A percentile compares a stretch with the other conserved stretches of the same genome.
Evolutionary conservation across 2,113 vertebrate species (phyloP).

Genomic region (Cyanoliseus patagonus): DNA sequence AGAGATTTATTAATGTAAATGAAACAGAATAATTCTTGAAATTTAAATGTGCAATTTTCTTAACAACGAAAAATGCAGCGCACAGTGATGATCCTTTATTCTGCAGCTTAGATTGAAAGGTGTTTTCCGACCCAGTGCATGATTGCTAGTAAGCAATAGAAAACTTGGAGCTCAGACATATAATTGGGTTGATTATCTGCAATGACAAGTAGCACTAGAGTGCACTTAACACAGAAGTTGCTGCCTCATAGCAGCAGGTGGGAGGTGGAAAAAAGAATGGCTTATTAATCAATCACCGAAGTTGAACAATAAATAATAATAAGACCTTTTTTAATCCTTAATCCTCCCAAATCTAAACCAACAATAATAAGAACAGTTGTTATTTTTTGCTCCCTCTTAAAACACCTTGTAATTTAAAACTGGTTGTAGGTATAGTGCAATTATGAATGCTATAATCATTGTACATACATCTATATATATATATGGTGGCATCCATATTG

Average conservation of each 20-base stretch:
- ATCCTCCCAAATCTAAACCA: slow-evolving; percentile 45
- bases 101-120: slow-evolving; percentile 53
- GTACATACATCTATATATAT: slow-evolving; percentile 87
- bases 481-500: slow-evolving; percentile 87
- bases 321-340: slow-evolving; percentile 60
- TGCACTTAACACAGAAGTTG: slow-evolving; percentile 32
- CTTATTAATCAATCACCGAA: slow-evolving; percentile 73
- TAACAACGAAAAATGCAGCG: slow-evolving; percentile 45
- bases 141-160: slow-evolving; percentile 39
- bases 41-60: slow-evolving; percentile 66
- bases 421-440: slow-evolving; percentile 89
- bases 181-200: slow-evolving; percentile 41
- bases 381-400: slow-evolving; percentile 73
- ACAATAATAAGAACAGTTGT: slow-evolving; percentile 38
- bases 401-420: slow-evolving; percentile 86
- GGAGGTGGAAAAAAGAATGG: slow-evolving; percentile 31
- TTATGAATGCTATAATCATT: slow-evolving; percentile 91
- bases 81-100: slow-evolving; percentile 45
- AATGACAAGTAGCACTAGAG: slow-evolving; percentile 23
- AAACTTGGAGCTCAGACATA: not conserved
- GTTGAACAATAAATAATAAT: slow-evolving; percentile 70
- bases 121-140: slow-evolving; percentile 43
- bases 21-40: slow-evolving; percentile 39
- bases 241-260: slow-evolving; percentile 33
- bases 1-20: slow-evolving; percentile 47